Base-by-base conservation (phyloP, 2,797 vertebrate species). In the Manis javanica region DNA sequence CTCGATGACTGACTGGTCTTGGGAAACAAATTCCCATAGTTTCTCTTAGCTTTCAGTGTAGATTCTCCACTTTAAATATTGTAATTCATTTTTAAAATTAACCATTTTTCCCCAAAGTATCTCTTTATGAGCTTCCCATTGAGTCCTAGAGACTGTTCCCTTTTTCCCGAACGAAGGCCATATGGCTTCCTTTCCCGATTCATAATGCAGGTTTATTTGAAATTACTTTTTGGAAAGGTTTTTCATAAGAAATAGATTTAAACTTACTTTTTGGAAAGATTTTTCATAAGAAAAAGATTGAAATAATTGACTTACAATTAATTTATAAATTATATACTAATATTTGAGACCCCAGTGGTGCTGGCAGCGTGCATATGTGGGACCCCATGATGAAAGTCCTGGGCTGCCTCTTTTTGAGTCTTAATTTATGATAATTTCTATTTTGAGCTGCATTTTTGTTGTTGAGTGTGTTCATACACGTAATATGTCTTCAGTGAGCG, bases 101-200 rank as follows among this genome's bases (percentile, higher is more conserved):
- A 94, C 57, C 34, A 81, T 68, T 93, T 82, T 16, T 71, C 24
- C 0, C 34, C n/a, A 79, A 83, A 49, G 2, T 42, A 24, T 84
- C 95, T 75, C 14, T 87, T 92, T 85, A 64, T 91, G 34, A 77
- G 53, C 29, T 89, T 91, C 71, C 88, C 16, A 82, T 72, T 82
- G 18, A 42, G 10, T 82, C 24, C 42, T 87, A 51, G 13, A n/a
- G 4, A 84, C 5, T 29, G 16, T 83, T 93, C 29, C 19, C 51
- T 55, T 96, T 96, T 82, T 86, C 19, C 31, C 72, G 42, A 82
- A 83, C 19, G 31, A 82, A 66, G 26, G 15, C 23, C 8, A 68
- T 21, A 37, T 31, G 24, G 10, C 24, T 93, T 84, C 46, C 14
- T 24, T 68, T 57, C 12, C 19, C 16, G 46, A 59, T 90, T 96